Evolutionary conservation across 2,797 vertebrate species (phyloP).

Genomic region (Melanogrammus aeglefinus): DNA sequence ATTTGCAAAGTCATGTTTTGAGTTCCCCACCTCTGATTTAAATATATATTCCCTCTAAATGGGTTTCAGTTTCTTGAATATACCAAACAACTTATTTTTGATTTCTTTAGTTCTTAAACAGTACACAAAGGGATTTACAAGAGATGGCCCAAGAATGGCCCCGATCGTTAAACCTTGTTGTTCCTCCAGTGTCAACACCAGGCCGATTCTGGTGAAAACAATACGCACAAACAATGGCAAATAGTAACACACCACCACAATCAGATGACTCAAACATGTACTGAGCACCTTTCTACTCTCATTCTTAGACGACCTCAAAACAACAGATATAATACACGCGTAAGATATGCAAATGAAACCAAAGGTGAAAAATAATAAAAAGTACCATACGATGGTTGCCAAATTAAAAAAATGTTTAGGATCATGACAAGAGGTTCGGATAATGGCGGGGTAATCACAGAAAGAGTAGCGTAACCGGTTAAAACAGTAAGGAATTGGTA

Average conservation of each 20-base stretch:
- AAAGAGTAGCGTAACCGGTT: conserved; percentile 13
- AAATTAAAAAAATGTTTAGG: conserved; percentile 19
- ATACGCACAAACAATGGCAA: background rate
- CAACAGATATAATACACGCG: background rate
- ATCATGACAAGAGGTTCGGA: conserved; percentile 28
- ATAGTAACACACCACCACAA: conserved; percentile 29
- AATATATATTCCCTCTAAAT: too few relatives aligned
- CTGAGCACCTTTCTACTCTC: conserved; percentile 30
- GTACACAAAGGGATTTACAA: conserved; percentile 44
- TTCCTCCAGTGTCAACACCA: conserved; percentile 22
- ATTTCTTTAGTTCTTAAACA: conserved; percentile 35
- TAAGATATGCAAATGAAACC: conserved; percentile 29
- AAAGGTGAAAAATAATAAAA: conserved; percentile 26
- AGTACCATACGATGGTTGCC: background rate
- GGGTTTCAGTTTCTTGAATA: background rate
- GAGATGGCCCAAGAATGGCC: conserved; percentile 11
- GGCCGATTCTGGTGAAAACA: conserved; percentile 27
- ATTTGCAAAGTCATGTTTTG: too few relatives aligned
- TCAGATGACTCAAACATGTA: conserved; percentile 38
- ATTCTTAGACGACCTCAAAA: conserved; percentile 20
- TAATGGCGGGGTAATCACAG: conserved; percentile 29
- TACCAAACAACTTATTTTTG: conserved; percentile 5
- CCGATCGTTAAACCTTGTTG: conserved; percentile 12
- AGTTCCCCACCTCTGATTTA: too few relatives aligned
- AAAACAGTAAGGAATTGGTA: conserved; percentile 18